Conservation (phyloP, 2,888 invertebrate genomes). For the Hedya salicella region DNA sequence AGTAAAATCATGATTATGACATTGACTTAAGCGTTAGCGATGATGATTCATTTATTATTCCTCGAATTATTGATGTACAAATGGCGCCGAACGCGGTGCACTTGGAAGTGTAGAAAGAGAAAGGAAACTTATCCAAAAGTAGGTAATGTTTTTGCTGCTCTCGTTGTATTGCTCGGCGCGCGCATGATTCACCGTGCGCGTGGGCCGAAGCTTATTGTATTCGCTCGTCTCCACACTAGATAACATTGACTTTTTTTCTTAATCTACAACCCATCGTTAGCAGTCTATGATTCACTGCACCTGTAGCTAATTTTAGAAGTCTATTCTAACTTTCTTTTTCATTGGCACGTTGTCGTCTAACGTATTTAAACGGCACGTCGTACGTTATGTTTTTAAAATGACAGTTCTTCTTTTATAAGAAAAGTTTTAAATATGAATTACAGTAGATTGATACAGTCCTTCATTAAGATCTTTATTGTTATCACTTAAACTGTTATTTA, state of each 20-base stretch:
- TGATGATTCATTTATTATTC: conserved; percentile 57
- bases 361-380: not conserved
- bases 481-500: conserved; percentile 66
- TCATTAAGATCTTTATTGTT: conserved; percentile 76
- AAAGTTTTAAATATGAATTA: not conserved
- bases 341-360: conserved; percentile 18
- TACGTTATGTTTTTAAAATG: conserved; percentile 9
- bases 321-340: conserved; percentile 42
- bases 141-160: conserved; percentile 84
- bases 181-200: conserved; percentile 80
- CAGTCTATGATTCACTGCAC: conserved; percentile 39
- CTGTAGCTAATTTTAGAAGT: conserved; percentile 35
- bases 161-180: conserved; percentile 66
- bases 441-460: conserved; percentile 53
- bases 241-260: conserved; percentile 72
- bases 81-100: conserved; percentile 69
- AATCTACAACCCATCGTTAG: conserved; percentile 55
- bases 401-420: not conserved
- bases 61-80: conserved; percentile 63
- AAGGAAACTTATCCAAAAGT: conserved; percentile 84
- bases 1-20: conserved; percentile 32
- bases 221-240: conserved; percentile 70
- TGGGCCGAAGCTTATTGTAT: conserved; percentile 80
- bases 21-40: conserved; percentile 31
- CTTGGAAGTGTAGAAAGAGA: conserved; percentile 82